Conservation (phyloP, 1,140 invertebrate genomes). For the Argopecten irradians region DNA sequence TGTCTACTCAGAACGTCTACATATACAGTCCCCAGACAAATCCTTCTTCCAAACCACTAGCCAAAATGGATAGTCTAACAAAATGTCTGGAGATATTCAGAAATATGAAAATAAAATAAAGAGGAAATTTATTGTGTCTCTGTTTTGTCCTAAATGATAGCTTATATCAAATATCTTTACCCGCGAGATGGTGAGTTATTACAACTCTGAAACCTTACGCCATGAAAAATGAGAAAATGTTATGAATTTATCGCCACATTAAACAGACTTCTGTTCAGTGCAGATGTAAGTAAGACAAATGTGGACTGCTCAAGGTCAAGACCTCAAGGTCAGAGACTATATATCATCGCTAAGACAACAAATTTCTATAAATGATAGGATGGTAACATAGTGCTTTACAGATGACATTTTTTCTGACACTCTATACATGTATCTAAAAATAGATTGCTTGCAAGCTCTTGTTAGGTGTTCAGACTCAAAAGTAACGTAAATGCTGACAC, state of each 20-base stretch:
- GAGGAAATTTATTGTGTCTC: neutral
- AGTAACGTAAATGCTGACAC: constrained; percentile 11
- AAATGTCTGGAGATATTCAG: neutral
- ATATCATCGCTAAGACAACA: neutral
- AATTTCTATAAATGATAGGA: neutral
- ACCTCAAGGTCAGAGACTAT: neutral
- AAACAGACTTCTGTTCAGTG: neutral
- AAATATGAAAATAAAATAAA: neutral
- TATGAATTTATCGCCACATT: neutral
- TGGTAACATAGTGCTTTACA: neutral
- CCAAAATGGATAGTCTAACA: neutral
- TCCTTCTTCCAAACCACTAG: neutral
- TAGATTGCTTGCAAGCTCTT: constrained; percentile 21
- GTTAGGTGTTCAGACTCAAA: constrained; percentile 16
- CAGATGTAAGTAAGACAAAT: neutral
- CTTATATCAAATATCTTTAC: neutral
- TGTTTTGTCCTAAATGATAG: neutral
- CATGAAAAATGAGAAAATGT: neutral
- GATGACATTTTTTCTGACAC: constrained; percentile 11
- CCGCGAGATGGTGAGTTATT: neutral
- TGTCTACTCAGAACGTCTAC: neutral
- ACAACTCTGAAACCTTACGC: neutral
- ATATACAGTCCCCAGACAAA: neutral
- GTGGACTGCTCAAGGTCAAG: neutral
- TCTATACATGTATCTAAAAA: constrained; percentile 23